Base-by-base conservation (phyloP, 1,140 invertebrate species). In the Epicauta chinensis region DNA sequence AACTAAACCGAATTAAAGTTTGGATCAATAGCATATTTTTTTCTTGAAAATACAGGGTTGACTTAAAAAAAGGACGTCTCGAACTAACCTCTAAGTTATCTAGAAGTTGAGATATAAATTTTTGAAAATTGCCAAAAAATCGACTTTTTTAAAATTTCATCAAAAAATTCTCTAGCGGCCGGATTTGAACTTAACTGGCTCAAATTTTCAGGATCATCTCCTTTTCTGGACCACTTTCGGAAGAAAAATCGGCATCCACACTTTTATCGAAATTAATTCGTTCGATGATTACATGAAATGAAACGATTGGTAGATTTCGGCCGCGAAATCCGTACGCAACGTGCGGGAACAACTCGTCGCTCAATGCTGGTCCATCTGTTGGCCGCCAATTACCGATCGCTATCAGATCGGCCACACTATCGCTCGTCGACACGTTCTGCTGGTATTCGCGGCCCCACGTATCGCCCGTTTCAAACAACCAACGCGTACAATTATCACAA, bases 271-370 rank as follows among this genome's bases (percentile, higher is more conserved):
- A 41, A 11, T 15, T 16, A 15, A n/a, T 16, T 9, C 1, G 2
- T 45, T n/a, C 14, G 40, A 47, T 40, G 53, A 76, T 76, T 70
- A 87, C 85, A 67, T 87, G 81, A 67, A 81, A 83, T 0, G 83
- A 81, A 1, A 82, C 70, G 9, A 89, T 73, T 0, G 84, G 81
- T 45, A 91, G 59, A 12, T 68, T 75, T 55, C 82, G 80, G n/a
- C 84, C 82, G 23, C 87, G 75, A 56, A 93, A 91, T 11, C 87
- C 86, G 53, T 91, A 81, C 2, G 70, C 75, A 0, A 89, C 73
- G 60, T 93, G 88, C 0, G 88, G 87, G 69, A 92, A 92, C 31
- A 91, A 66, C 5, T 79, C 74, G 61, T 92, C 87, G 0, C 70
- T 71, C 42, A 86, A 73, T 17, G 73, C 70, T 16, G 83, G 70